Evolutionary conservation across 64 coral and sea anemone species (phyloP).

Genomic region (Porites australiensis): DNA sequence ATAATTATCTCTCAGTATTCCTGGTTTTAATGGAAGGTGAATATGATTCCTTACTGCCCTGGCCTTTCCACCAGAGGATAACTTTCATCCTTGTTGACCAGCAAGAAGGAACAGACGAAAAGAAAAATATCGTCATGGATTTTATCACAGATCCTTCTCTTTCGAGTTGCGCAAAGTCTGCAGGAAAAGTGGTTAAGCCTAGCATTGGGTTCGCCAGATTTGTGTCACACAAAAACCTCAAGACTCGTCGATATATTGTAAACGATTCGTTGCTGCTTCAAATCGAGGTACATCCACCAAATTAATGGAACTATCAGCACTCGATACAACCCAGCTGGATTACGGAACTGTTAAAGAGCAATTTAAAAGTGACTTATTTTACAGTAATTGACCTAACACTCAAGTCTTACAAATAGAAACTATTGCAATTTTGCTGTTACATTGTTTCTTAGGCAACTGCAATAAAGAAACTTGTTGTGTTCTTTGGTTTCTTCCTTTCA

Average conservation of each 20-base stretch:
- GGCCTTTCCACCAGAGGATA: not conserved
- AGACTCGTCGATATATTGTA: not conserved
- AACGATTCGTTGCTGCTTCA: not conserved
- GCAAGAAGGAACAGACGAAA: not conserved
- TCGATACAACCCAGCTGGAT: too few relatives aligned
- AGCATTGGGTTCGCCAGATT: not conserved
- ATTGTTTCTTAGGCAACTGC: too few relatives aligned
- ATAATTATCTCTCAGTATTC: not conserved
- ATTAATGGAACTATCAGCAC: not conserved
- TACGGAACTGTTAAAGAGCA: too few relatives aligned
- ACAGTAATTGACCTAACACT: too few relatives aligned
- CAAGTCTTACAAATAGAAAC: too few relatives aligned
- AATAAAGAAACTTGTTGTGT: too few relatives aligned
- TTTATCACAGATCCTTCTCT: not conserved
- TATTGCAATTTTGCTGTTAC: too few relatives aligned
- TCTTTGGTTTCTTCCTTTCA: too few relatives aligned
- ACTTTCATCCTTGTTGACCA: not conserved
- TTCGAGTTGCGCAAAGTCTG: not conserved
- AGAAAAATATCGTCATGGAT: not conserved
- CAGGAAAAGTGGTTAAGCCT: not conserved
- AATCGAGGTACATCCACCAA: not conserved
- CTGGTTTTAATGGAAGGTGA: conserved; percentile 9
- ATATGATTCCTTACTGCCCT: conserved; percentile 5
- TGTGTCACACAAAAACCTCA: not conserved
- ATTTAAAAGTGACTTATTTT: too few relatives aligned